phyloP scores from a whole-genome alignment of 2,797 vertebrate genomes.

The Crocodylus rhombifer region DNA sequence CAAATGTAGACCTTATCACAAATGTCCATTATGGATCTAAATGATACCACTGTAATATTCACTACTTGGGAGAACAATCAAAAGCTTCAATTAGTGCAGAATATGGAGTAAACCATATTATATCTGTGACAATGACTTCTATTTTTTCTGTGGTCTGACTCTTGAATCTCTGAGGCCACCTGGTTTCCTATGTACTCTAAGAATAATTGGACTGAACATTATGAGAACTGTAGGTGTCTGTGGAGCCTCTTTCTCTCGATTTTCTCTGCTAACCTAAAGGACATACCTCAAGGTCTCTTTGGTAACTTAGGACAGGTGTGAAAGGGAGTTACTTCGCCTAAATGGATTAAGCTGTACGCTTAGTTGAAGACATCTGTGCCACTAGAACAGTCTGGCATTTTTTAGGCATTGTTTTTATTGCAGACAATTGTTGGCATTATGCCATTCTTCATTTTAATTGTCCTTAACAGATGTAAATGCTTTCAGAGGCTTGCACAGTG shows the following conservation, averaged over 20 bases:
- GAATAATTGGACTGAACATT: neutral
- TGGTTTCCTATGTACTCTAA: too few species aligned
- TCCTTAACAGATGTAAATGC: neutral
- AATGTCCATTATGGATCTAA: neutral
- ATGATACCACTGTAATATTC: neutral
- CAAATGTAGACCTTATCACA: neutral
- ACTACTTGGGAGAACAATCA: neutral
- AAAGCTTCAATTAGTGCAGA: neutral
- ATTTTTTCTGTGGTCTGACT: neutral
- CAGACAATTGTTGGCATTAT: neutral
- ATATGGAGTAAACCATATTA: neutral
- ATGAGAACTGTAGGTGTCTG: neutral
- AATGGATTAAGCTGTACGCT: neutral
- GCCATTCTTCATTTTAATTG: neutral
- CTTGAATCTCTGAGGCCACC: too few species aligned
- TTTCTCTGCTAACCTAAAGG: neutral
- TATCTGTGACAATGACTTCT: neutral
- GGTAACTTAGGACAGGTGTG: neutral
- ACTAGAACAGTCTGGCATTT: neutral
- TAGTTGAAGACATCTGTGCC: neutral
- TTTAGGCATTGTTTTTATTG: neutral
- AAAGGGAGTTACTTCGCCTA: neutral
- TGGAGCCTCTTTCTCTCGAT: neutral
- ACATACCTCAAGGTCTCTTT: neutral
- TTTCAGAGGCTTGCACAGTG: neutral